Conservation (phyloP, 2,797 vertebrate genomes). For the Mormyrus proboscirostris region DNA sequence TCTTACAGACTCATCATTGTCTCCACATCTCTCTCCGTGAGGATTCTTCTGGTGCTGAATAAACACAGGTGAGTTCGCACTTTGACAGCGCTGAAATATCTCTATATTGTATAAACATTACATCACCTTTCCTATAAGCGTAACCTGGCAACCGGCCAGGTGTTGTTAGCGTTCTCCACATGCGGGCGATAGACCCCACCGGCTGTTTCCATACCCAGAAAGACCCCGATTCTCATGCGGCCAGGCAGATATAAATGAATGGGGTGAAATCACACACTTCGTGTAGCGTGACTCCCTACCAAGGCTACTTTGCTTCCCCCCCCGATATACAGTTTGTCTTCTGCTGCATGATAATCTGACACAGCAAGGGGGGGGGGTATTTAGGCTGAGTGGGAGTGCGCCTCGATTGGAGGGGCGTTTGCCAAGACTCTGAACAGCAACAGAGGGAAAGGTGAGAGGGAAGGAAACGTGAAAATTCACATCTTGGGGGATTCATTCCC, state of each 20-base stretch:
- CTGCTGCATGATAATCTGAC: not conserved
- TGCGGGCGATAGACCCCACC: conserved; percentile 27
- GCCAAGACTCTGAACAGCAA: not conserved
- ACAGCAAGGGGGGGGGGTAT: not conserved
- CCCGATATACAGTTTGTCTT: not conserved
- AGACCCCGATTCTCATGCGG: not conserved
- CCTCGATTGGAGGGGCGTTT: not conserved
- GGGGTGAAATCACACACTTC: conserved; percentile 9
- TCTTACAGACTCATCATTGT: conserved; percentile 54
- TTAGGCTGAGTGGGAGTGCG: conserved; percentile 6
- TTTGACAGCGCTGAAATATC: conserved; percentile 63
- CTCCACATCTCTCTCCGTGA: conserved; percentile 43
- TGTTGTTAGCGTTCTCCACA: conserved; percentile 42
- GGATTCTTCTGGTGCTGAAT: conserved; percentile 60
- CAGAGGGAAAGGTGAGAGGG: not conserved
- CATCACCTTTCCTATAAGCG: conserved; percentile 56
- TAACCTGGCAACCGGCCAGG: conserved; percentile 55
- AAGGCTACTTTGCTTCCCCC: not conserved
- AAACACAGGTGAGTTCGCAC: conserved; percentile 62
- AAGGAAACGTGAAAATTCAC: conserved; percentile 1
- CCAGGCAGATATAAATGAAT: conserved; percentile 8
- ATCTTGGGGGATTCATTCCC: not conserved
- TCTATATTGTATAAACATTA: conserved; percentile 67
- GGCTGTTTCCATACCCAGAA: not conserved
- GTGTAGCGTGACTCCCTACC: conserved; percentile 10